A percentile compares a stretch with the other conserved stretches of the same genome.
Evolutionary conservation across 2,797 vertebrate species (phyloP).

Genomic region (Gallinago solitaria): DNA sequence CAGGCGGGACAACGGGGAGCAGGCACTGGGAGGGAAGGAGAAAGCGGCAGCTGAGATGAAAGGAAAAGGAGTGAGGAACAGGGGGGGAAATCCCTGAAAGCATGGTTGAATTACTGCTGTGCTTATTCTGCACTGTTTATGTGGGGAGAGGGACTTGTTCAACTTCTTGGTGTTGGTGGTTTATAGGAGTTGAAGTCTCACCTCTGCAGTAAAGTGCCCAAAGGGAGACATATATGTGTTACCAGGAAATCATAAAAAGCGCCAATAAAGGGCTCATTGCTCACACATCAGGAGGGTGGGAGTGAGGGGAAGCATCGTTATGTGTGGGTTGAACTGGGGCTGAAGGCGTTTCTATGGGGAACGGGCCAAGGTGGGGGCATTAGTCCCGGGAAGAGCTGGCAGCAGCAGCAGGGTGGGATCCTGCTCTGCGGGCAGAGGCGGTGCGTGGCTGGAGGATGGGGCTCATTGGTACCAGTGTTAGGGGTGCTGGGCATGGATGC

Average conservation of each 20-base stretch:
- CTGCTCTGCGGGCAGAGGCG: not conserved
- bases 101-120: not conserved
- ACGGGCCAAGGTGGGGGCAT: rapidly evolving
- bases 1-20: not conserved
- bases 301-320: rapidly evolving
- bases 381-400: not conserved
- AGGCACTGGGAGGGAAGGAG: not conserved
- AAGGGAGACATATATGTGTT: not conserved
- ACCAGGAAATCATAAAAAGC: slow-evolving; percentile 9
- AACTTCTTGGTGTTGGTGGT: not conserved
- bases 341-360: not conserved
- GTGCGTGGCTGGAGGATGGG: not conserved
- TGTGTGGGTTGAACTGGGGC: not conserved
- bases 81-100: not conserved
- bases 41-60: not conserved
- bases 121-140: not conserved
- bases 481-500: not conserved
- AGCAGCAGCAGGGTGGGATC: not conserved
- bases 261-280: not conserved
- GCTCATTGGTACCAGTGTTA: not conserved
- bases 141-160: not conserved
- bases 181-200: slow-evolving; percentile 34
- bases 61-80: not conserved
- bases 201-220: slow-evolving; percentile 12
- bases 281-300: not conserved